A percentile compares a stretch with the other conserved stretches of the same genome.
These are phyloP conservation scores for Clarias laeviceps DNA, from an alignment of 2,797 vertebrate genomes.

Conservation along the genomic window DNA sequence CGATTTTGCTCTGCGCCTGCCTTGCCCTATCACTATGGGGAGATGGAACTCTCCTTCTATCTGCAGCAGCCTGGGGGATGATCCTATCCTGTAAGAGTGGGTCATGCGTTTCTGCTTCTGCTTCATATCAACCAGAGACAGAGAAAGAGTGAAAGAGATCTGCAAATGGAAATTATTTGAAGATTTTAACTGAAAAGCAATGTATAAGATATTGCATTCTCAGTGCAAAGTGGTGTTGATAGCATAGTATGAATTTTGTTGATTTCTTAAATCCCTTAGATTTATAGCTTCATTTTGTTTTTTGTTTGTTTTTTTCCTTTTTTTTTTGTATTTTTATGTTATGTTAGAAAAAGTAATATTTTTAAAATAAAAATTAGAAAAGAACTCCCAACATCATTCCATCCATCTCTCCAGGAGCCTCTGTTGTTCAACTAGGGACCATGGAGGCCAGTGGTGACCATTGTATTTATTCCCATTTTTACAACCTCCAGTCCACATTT, in stretches of 20 bases:
- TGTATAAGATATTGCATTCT: not conserved
- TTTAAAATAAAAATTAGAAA: no score
- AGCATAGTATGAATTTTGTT: not conserved
- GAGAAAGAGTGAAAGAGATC: not conserved
- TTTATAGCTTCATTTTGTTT: not conserved
- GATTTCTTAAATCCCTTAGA: not conserved
- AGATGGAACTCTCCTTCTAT: conserved; percentile 40
- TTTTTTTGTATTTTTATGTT: no score
- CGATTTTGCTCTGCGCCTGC: conserved; percentile 38
- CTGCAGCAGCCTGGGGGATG: conserved; percentile 41
- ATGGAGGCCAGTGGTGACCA: no score
- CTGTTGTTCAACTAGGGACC: no score
- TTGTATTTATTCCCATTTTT: no score
- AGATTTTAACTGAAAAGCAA: not conserved
- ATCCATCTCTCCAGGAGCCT: no score
- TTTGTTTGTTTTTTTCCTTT: not conserved
- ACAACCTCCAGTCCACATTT: no score
- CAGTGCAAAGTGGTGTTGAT: not conserved
- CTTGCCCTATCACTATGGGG: conserved; percentile 33
- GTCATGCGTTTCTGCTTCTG: conserved; percentile 37
- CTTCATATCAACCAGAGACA: conserved; percentile 9
- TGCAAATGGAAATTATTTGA: not conserved
- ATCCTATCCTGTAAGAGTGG: conserved; percentile 38
- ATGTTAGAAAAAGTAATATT: no score
- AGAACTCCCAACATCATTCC: no score